Evolutionary conservation across 1,140 invertebrate species (phyloP).

Genomic region (Portunus trituberculatus): DNA sequence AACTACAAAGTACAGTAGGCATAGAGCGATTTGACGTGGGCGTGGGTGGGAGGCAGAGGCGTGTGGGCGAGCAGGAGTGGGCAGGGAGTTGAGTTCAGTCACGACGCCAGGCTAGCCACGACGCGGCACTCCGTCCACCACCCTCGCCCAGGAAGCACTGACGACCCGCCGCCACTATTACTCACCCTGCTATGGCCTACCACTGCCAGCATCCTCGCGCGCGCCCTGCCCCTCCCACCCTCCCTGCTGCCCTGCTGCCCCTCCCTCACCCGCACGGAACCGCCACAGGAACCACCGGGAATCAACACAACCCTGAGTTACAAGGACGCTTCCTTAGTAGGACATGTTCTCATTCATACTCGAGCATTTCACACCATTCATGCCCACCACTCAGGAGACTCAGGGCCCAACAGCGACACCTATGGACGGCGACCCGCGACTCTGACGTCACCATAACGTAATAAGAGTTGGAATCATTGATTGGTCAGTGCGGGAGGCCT

Average conservation of each 20-base stretch:
- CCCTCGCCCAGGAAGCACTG: slow-evolving; percentile 33
- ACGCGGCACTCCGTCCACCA: neutral
- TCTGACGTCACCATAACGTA: slow-evolving; percentile 42
- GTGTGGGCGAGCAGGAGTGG: neutral
- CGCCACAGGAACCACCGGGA: neutral
- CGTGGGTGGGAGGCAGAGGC: neutral
- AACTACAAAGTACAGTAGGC: neutral
- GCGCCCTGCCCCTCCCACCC: neutral
- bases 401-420: neutral
- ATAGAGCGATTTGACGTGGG: neutral
- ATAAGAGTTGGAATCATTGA: slow-evolving; percentile 3
- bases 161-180: slow-evolving; percentile 34
- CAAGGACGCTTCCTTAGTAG: neutral
- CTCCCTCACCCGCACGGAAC: neutral
- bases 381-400: neutral
- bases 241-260: neutral
- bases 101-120: neutral
- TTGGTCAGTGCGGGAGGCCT: slow-evolving; percentile 34
- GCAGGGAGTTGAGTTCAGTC: neutral
- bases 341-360: neutral
- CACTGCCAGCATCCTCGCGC: neutral
- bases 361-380: no score
- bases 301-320: neutral
- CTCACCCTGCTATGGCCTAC: slow-evolving; percentile 43
- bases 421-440: slow-evolving; percentile 34